Percentiles rank a stretch among this genome's conserved stretches.
These are phyloP conservation scores for Enteromius anoplus DNA, from an alignment of 2,797 vertebrate species.

Conservation along the genomic window DNA sequence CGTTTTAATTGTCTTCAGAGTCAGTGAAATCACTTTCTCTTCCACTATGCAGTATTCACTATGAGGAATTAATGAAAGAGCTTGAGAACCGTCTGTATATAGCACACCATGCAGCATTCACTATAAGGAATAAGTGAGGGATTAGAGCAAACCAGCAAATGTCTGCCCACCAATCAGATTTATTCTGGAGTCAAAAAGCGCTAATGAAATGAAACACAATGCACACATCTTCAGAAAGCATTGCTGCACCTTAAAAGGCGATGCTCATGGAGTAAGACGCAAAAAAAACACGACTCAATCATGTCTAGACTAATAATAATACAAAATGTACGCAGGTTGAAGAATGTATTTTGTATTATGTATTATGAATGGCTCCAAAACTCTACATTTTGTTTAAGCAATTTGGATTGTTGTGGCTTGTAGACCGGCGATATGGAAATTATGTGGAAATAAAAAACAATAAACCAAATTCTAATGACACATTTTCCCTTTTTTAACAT, in stretches of 20 bases:
- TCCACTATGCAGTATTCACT: not conserved
- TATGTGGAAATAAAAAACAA: not conserved
- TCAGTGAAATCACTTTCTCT: not conserved
- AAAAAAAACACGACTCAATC: not conserved
- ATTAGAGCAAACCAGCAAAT: not conserved
- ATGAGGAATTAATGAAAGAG: not conserved
- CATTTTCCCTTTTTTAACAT: not conserved
- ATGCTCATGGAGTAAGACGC: not conserved
- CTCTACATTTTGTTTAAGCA: not conserved
- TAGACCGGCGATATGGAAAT: not conserved
- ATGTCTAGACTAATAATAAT: not conserved
- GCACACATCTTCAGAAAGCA: not conserved
- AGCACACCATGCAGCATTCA: not conserved
- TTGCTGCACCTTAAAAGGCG: not conserved
- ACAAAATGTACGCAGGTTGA: not conserved
- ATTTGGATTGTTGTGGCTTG: not conserved
- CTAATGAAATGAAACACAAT: not conserved
- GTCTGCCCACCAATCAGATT: not conserved
- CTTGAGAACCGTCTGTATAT: not conserved
- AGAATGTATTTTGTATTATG: not conserved
- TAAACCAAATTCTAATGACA: not conserved
- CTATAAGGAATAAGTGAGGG: not conserved
- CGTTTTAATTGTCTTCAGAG: not conserved
- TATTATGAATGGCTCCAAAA: not conserved
- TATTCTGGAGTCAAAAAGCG: not conserved